These are phyloP conservation scores for Andrena camellia DNA, from an alignment of 2,888 invertebrate genomes.

Conservation along the genomic window DNA sequence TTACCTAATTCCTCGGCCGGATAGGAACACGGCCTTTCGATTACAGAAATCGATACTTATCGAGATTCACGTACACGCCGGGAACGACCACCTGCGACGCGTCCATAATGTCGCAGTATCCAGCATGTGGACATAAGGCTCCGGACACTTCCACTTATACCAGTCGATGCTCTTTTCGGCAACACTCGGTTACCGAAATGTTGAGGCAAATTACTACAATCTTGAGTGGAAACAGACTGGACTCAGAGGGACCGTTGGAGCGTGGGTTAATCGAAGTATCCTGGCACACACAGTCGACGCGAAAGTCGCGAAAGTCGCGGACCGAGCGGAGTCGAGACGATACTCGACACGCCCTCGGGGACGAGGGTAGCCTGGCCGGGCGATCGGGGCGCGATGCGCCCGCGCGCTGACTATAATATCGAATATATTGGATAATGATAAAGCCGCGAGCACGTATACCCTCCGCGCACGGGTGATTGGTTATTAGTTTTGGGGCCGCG, in stretches of 20 bases:
- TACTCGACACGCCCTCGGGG: constrained; percentile 7
- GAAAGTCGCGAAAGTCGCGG: constrained; percentile 19
- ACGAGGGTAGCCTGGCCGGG: constrained; percentile 2
- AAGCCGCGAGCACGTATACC: constrained; percentile 79
- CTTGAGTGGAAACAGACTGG: neutral
- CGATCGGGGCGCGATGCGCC: constrained; percentile 63
- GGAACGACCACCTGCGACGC: constrained; percentile 20
- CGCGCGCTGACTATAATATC: constrained; percentile 73
- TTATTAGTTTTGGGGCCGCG: constrained; percentile 83
- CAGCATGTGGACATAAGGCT: neutral
- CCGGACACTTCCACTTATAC: neutral
- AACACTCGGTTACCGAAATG: too few species aligned
- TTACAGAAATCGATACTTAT: constrained; percentile 40
- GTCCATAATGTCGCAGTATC: neutral
- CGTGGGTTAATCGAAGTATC: too few species aligned
- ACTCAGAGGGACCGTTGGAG: too few species aligned
- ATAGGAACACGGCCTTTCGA: constrained; percentile 27
- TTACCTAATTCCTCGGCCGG: constrained; percentile 36
- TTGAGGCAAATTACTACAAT: too few species aligned
- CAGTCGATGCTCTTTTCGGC: too few species aligned
- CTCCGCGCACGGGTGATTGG: constrained; percentile 80
- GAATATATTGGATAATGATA: constrained; percentile 82
- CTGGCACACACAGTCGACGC: neutral
- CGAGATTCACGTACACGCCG: constrained; percentile 2
- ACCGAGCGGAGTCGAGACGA: neutral